Evolutionary conservation across 2,113 vertebrate genomes (phyloP).

Genomic region (Neotoma lepida): DNA sequence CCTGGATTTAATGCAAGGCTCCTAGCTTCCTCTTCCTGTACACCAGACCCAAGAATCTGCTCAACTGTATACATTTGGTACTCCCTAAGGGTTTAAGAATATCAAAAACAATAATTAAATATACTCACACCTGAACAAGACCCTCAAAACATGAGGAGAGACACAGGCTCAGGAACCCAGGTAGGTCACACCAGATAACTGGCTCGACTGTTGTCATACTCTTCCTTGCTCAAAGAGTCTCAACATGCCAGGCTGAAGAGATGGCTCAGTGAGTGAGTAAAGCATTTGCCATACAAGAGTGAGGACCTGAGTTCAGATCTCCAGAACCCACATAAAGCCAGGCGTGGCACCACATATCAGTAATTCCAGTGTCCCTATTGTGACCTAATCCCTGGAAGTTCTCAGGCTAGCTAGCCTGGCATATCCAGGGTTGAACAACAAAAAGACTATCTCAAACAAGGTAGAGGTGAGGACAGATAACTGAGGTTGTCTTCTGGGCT

Average conservation of each 20-base stretch:
- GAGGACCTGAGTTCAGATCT: background rate
- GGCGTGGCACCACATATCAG: background rate
- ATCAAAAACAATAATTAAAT: constrained; percentile 44
- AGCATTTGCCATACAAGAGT: background rate
- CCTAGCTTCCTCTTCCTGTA: constrained; percentile 24
- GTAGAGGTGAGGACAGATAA: background rate
- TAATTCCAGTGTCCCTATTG: background rate
- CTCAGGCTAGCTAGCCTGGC: background rate
- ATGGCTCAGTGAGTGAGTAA: background rate
- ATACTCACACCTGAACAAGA: constrained; percentile 15
- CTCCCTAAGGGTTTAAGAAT: background rate
- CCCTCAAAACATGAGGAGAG: background rate
- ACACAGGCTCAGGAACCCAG: background rate
- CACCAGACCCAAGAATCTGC: background rate
- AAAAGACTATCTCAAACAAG: background rate
- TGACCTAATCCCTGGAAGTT: background rate
- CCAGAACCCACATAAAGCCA: background rate
- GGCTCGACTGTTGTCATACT: background rate
- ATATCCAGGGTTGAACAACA: background rate
- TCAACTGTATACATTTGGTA: background rate
- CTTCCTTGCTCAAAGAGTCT: constrained; percentile 3
- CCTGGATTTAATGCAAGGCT: background rate
- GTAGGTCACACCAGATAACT: background rate
- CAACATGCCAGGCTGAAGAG: background rate
- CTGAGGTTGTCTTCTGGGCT: background rate